These are phyloP conservation scores for Amazonetta brasiliensis DNA, from an alignment of 2,797 vertebrate species.

Conservation along the genomic window DNA sequence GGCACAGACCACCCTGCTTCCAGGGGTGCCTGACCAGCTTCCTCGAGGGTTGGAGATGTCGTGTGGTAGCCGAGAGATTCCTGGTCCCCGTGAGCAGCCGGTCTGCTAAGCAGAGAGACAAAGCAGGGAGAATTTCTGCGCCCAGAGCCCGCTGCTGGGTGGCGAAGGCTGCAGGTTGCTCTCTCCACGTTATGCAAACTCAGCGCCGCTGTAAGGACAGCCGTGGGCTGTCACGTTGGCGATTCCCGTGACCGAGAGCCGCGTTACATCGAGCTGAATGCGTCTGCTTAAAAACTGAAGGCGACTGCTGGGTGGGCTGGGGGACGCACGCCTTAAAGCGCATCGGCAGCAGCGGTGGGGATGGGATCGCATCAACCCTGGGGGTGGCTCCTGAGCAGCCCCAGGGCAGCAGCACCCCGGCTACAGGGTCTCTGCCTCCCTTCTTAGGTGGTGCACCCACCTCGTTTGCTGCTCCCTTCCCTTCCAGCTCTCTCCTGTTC, in stretches of 20 bases:
- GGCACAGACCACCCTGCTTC: neutral
- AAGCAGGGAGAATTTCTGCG: neutral
- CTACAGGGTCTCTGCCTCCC: no score
- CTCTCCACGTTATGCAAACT: neutral
- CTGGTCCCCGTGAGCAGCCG: neutral
- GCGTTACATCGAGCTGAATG: neutral
- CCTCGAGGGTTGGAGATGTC: neutral
- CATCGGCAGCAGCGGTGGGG: accelerated
- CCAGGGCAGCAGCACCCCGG: no score
- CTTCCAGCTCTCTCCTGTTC: neutral
- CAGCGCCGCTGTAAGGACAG: neutral
- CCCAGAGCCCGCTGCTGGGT: neutral
- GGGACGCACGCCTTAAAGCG: neutral
- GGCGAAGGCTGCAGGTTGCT: neutral
- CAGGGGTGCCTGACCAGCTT: neutral
- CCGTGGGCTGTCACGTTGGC: neutral
- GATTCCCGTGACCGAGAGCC: accelerated
- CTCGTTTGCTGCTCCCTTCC: neutral
- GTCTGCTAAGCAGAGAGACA: neutral
- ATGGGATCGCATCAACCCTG: neutral
- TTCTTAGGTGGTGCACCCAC: no score
- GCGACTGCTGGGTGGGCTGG: neutral
- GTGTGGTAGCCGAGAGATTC: neutral
- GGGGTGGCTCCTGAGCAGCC: no score
- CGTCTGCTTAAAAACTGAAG: neutral